A percentile compares a stretch with the other conserved stretches of the same genome.
These are phyloP conservation scores for Ciconia maguari DNA, from an alignment of 2,113 vertebrate species.

Conservation along the genomic window DNA sequence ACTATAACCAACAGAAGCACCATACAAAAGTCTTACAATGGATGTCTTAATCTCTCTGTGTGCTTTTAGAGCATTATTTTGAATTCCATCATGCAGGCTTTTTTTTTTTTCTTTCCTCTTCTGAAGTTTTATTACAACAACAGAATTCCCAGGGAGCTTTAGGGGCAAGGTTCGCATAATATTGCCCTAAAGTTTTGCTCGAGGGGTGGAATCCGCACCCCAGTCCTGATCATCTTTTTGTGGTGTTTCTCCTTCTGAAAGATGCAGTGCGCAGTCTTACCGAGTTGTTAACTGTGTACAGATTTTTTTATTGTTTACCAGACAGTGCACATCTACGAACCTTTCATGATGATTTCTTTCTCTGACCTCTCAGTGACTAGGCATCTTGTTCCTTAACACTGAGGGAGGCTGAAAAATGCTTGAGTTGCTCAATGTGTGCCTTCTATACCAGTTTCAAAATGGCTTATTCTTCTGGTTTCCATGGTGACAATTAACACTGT, in stretches of 20 bases:
- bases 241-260: constrained; percentile 72
- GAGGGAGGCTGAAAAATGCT: constrained; percentile 84
- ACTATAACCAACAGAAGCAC: constrained; percentile 81
- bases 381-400: constrained; percentile 88
- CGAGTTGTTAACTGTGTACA: constrained; percentile 69
- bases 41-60: constrained; percentile 87
- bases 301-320: constrained; percentile 77
- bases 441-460: constrained; percentile 95
- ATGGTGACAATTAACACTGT: constrained; percentile 98
- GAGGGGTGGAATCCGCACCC: constrained; percentile 68
- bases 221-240: constrained; percentile 73
- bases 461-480: constrained; percentile 97
- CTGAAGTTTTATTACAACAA: constrained; percentile 84
- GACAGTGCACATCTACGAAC: constrained; percentile 75
- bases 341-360: constrained; percentile 86
- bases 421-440: constrained; percentile 89
- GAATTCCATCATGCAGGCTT: constrained; percentile 81
- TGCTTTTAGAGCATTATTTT: constrained; percentile 84
- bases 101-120: constrained; percentile 74
- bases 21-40: constrained; percentile 84
- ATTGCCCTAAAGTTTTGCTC: constrained; percentile 79
- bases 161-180: constrained; percentile 82
- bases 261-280: constrained; percentile 53
- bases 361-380: constrained; percentile 87
- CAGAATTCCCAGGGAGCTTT: constrained; percentile 89